Base-by-base conservation (phyloP, 2,888 invertebrate genomes). In the Cosmia pyralina region DNA sequence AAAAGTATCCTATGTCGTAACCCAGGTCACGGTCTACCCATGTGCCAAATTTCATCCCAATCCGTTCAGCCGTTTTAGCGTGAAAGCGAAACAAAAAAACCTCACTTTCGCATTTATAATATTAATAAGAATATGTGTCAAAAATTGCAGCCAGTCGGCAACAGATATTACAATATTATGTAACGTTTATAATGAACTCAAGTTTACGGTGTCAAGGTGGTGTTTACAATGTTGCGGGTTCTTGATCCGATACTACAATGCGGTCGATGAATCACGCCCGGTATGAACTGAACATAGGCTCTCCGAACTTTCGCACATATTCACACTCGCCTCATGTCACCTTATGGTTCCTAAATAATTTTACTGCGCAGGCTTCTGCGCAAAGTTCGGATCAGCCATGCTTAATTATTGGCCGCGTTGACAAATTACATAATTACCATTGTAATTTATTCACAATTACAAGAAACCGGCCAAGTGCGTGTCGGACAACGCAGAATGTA, bases 131-230 rank as follows among this genome's bases (percentile, higher is more conserved):
- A 28, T 28, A 28, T 28, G 28, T 28, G 28, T 28, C 1, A 28
- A 28, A 28, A 28, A 28, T 28, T 28, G 52, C n/a, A 64, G 48
- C 38, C 48, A 50, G 67, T 13, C 52, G n/a, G 28, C 69, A 65
- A 82, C 76, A 76, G 68, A 75, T 68, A 71, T 50, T n/a, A 69
- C 66, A 75, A 77, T 34, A 3, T 77, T 86, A 84, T 81, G 77
- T 83, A 86, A 79, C 73, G 50, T 71, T 55, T 72, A 65, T 69
- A 83, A 83, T 79, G 72, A 75, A 80, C 81, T 65, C 86, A 85
- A 87, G 89, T 88, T 88, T 86, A 86, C 88, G 74, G 84, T 89
- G 90, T 90, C 90, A 90, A 90, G 90, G 90, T 87, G 83, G 44
- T 63, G 69, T 53, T 28, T 76, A 90, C 89, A 85, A 68, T 86